phyloP scores from a whole-genome alignment of 2,113 vertebrate genomes.

The Siniperca knerii region DNA sequence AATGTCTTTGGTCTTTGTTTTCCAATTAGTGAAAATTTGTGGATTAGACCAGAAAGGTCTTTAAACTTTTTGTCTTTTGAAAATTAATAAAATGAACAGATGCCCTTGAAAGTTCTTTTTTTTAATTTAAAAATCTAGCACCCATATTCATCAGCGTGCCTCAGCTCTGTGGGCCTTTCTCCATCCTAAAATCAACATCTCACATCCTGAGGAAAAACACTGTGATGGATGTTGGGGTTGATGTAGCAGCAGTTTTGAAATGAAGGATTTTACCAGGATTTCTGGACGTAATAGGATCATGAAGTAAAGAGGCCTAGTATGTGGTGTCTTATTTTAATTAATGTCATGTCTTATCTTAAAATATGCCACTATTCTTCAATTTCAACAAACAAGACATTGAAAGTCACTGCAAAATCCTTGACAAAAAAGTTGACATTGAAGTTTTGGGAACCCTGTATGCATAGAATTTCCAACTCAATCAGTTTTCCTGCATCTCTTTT shows the following conservation, averaged over 20 bases:
- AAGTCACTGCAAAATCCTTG: conserved; percentile 42
- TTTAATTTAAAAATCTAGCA: conserved; percentile 49
- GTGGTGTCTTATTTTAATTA: conserved; percentile 36
- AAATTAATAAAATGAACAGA: conserved; percentile 57
- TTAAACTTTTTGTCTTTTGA: conserved; percentile 33
- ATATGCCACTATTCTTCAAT: conserved; percentile 16
- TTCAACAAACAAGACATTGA: conserved; percentile 29
- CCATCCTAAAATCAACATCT: conserved; percentile 44
- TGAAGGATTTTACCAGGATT: conserved; percentile 39
- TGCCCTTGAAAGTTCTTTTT: conserved; percentile 60
- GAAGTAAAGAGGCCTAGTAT: neutral
- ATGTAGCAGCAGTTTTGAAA: conserved; percentile 25
- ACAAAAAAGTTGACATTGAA: conserved; percentile 42
- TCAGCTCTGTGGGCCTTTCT: conserved; percentile 14
- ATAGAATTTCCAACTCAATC: conserved; percentile 49
- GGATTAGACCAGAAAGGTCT: conserved; percentile 49
- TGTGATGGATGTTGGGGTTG: conserved; percentile 18
- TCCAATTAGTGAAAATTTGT: conserved; percentile 47
- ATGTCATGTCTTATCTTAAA: conserved; percentile 34
- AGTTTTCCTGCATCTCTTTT: conserved; percentile 68
- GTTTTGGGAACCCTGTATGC: conserved; percentile 14
- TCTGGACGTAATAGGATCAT: conserved; percentile 18
- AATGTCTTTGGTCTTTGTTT: neutral
- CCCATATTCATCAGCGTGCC: conserved; percentile 35
- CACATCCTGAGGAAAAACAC: conserved; percentile 16